Evolutionary conservation across 2,888 invertebrate species (phyloP), one percentile per base, ranked within the genome.

Genomic region (Drosophila barbarae): DNA sequence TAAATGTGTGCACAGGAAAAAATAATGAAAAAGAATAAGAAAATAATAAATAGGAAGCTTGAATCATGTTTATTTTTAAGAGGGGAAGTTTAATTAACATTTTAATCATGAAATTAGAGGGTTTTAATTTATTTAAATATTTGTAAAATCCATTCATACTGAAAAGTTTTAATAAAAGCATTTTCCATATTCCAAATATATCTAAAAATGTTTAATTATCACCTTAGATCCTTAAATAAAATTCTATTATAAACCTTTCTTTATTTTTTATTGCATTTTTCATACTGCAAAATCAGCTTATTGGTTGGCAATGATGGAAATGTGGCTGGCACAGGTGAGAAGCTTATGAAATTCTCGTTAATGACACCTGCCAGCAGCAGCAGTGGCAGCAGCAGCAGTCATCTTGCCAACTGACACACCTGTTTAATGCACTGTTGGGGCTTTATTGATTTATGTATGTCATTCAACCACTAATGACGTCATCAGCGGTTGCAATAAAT

Each of bases 401-500:
- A 47, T 47, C 38, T 58, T 26, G 34, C 21, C 65, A 55, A 44
- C 46, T 67, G 68, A 39, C 60, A 50, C 53, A 50, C 36, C 44
- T 60, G 8, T 51, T 66, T 55, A 39, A 39, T 49, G 81, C 77
- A 80, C 59, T 81, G 59, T 65, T 83, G 69, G 41, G 80, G 83
- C 83, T 79, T 79, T 74, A 79, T 79, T 80, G 80, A 79, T 79
- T 79, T 74, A 46, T 50, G 35, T 69, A 30, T 44, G 35, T 46
- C 32, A 32, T 13, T 36, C 26, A 44, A 38, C 44, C 41, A n/a
- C 61, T 50, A 61, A 63, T 60, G 63, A 21, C 52, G 61, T 61
- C 63, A 39, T 44, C 44, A 26, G 32, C 6, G 51, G 44, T 36
- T 44, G 55, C 55, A 30, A 49, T 59, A 49, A 61, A 34, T 54